These are phyloP conservation scores for Pterocles orientalis DNA, from an alignment of 2,113 vertebrate genomes.

Conservation along the genomic window DNA sequence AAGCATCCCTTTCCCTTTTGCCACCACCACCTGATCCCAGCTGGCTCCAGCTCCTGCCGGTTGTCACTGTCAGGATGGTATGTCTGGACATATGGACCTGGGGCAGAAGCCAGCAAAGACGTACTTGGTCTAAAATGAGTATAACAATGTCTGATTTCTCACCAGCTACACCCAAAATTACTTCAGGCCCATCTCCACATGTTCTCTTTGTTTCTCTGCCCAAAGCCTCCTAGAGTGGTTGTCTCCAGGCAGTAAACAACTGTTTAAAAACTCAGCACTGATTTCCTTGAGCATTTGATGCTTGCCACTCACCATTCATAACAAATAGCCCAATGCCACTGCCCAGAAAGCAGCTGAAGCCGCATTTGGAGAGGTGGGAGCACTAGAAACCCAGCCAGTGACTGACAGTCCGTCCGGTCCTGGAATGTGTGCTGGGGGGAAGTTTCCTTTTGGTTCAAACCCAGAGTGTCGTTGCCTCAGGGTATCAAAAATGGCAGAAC, in stretches of 20 bases:
- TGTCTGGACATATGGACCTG: background rate
- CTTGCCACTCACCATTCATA: background rate
- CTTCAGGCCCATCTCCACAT: background rate
- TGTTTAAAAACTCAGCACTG: background rate
- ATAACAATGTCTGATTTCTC: background rate
- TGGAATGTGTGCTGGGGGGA: background rate
- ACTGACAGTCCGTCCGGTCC: background rate
- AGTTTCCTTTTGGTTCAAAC: background rate
- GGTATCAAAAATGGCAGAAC: background rate
- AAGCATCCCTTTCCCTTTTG: background rate
- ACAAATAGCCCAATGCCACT: background rate
- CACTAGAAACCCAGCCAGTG: background rate
- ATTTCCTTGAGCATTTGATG: background rate
- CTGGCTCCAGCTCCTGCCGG: background rate
- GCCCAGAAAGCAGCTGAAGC: background rate
- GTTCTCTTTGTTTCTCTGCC: background rate
- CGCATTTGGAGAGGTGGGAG: background rate
- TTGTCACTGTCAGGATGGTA: background rate
- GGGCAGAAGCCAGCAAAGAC: background rate
- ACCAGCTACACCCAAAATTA: background rate
- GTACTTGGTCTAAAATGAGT: background rate
- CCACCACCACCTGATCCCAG: background rate
- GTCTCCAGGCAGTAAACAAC: background rate
- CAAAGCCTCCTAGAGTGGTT: background rate
- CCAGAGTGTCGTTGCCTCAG: background rate